A percentile compares a stretch with the other conserved stretches of the same genome.
phyloP scores from a whole-genome alignment of 2,113 vertebrate genomes.

The Coptodon rendalli region DNA sequence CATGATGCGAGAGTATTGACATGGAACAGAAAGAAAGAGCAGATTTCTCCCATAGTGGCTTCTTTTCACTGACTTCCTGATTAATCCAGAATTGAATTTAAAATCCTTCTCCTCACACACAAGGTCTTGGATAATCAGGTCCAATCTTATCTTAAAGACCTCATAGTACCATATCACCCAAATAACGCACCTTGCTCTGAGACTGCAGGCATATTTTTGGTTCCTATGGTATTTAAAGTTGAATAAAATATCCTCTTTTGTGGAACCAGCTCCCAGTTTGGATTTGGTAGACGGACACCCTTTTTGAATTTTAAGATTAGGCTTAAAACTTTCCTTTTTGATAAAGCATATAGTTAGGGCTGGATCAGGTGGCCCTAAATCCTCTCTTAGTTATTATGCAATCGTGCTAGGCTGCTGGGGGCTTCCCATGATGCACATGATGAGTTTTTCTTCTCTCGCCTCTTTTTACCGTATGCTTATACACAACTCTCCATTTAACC shows the following conservation, averaged over 20 bases:
- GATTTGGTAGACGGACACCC: neutral
- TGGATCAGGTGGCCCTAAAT: neutral
- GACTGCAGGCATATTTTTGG: neutral
- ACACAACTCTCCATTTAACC: neutral
- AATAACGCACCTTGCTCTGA: neutral
- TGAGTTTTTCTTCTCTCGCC: neutral
- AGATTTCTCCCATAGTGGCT: neutral
- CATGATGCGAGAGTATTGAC: neutral
- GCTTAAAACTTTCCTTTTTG: neutral
- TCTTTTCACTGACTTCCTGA: neutral
- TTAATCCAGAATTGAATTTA: neutral
- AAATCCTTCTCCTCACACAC: neutral
- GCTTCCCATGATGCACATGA: neutral
- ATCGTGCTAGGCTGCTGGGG: neutral
- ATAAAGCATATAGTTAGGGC: neutral
- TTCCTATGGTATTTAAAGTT: neutral
- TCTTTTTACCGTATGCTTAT: neutral
- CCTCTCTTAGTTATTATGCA: too few species aligned
- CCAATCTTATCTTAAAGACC: neutral
- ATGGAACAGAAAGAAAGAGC: neutral
- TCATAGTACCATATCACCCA: neutral
- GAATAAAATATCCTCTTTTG: neutral
- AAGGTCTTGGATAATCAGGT: neutral
- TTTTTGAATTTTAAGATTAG: neutral
- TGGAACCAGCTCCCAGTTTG: neutral